Percentiles rank a stretch among this genome's conserved stretches.
phyloP scores from a whole-genome alignment of 2,888 invertebrate genomes.

The Stenodera caucasica region DNA sequence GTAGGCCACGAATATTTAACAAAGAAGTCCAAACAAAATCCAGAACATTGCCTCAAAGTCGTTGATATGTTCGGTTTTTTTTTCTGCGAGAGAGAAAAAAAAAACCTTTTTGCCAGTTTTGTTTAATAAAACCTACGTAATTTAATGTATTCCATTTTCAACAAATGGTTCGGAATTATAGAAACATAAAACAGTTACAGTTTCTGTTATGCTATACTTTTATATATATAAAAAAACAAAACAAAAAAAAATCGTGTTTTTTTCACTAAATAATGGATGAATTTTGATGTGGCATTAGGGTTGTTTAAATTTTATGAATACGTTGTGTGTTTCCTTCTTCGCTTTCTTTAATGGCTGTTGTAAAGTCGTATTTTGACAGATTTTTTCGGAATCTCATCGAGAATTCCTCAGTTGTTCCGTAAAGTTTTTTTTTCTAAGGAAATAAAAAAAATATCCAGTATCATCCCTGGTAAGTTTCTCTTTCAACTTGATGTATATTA shows the following conservation, averaged over 20 bases:
- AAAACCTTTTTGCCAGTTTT: not conserved
- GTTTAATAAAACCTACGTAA: not conserved
- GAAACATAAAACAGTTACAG: not conserved
- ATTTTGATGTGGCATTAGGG: not conserved
- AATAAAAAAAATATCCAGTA: not conserved
- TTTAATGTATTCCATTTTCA: not conserved
- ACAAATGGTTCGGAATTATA: not conserved
- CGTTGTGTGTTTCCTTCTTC: not conserved
- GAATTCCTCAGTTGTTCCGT: not conserved
- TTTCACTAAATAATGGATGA: not conserved
- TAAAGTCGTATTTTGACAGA: not conserved
- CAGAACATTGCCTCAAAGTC: not conserved
- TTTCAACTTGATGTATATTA: not conserved
- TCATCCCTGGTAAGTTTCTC: not conserved
- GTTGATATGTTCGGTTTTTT: not conserved
- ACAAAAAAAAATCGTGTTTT: too few relatives aligned
- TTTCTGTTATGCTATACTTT: not conserved
- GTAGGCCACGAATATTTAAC: conserved; percentile 14
- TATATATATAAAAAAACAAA: too few relatives aligned
- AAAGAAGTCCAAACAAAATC: conserved; percentile 8
- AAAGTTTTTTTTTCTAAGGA: not conserved
- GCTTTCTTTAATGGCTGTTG: not conserved
- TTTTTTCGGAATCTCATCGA: not conserved
- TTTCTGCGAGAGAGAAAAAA: not conserved
- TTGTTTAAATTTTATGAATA: conserved; percentile 1